Percentiles rank a stretch among this genome's conserved stretches.
Conservation (phyloP, 2,113 vertebrate genomes). For the Daboia siamensis region DNA sequence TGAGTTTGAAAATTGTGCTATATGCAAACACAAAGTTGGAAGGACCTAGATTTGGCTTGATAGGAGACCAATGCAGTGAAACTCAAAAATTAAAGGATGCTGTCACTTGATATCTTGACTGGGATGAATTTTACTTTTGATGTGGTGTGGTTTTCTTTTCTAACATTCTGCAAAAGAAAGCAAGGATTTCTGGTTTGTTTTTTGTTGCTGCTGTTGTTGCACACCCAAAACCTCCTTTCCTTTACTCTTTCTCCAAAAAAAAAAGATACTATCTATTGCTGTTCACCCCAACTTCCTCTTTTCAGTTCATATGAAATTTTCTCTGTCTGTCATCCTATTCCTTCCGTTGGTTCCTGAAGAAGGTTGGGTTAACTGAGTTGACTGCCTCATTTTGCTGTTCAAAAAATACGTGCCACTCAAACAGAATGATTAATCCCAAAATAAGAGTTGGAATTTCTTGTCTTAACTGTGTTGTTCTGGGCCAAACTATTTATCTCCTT, state of each 20-base stretch:
- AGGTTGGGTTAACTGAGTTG: not conserved
- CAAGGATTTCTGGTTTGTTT: not conserved
- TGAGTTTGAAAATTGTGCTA: not conserved
- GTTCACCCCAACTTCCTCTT: not conserved
- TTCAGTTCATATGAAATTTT: not conserved
- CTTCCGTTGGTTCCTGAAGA: not conserved
- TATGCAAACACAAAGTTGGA: not conserved
- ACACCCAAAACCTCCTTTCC: too few species aligned
- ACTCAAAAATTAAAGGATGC: not conserved
- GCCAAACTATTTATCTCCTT: not conserved
- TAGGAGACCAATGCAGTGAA: not conserved
- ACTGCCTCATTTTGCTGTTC: not conserved
- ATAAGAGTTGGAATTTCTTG: not conserved
- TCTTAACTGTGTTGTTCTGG: not conserved
- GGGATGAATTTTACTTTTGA: not conserved
- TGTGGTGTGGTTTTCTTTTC: not conserved
- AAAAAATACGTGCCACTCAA: not conserved
- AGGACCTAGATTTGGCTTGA: not conserved
- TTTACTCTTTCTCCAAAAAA: not conserved
- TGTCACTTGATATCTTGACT: not conserved
- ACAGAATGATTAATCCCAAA: not conserved
- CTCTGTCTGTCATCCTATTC: not conserved
- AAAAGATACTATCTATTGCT: not conserved
- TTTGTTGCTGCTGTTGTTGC: not conserved
- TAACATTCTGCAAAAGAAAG: not conserved